Base-by-base conservation (phyloP, 2,888 invertebrate species). In the Lithophane socia region DNA sequence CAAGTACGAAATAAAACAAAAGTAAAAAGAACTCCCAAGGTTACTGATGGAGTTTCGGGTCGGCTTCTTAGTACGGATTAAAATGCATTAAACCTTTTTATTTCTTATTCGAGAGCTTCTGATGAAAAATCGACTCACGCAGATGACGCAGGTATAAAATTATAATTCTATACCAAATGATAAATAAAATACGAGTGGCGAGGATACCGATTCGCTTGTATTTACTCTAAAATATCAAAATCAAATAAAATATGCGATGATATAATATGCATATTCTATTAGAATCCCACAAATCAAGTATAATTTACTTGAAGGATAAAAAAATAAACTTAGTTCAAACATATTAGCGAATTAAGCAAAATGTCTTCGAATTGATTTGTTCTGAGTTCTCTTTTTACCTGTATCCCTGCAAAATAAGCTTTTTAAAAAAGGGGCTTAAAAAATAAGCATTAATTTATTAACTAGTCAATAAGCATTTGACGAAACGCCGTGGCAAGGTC, bases 81-180 rank as follows among this genome's bases (percentile, higher is more conserved):
- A 73, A 79, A 71, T 16, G 64, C 80, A 77, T 83, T 77, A 78
- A 77, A 63, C 64, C 68, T 83, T 83, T 85, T 80, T 75, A 61
- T 68, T n/a, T 60, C 44, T 77, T 75, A 71, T 86, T 84, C 73
- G 29, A 21, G n/a, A 49, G 24, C 61, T 63, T 68, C 12, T 73
- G 58, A 75, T 80, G 70, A 83, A 64, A 77, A 73, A 74, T 74
- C 29, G 24, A 73, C 37, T 44, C 61, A 77, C 44, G 68, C 61
- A 72, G 18, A 24, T 64, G 71, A 58, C 3, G 29, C 65, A 44
- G 12, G 1, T 13, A 49, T 63, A 47, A 58, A 70, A n/a, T 18
- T 37, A 37, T 37, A 69, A 60, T 18, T 29, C 37, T 44, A 69
- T 56, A 81, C 61, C 29, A 13, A 63, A 60, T 58, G 44, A 66